Percentiles rank a stretch among this genome's conserved stretches.
These are phyloP conservation scores for Zalophus californianus DNA, from an alignment of 2,797 vertebrate genomes.

Conservation along the genomic window DNA sequence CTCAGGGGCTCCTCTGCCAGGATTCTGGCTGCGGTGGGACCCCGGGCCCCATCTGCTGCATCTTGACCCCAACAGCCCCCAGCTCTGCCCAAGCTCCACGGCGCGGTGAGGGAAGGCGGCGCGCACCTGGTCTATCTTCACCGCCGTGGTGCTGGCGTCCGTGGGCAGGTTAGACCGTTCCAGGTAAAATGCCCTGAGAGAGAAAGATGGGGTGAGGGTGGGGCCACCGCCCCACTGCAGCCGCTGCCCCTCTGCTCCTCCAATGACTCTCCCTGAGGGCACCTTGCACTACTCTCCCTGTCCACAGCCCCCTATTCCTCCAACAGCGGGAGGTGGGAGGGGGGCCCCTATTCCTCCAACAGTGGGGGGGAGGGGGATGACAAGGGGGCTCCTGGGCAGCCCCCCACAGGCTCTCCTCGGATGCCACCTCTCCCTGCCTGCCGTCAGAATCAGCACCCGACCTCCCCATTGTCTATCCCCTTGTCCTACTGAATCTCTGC, in stretches of 20 bases:
- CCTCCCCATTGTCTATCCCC: rapidly evolving
- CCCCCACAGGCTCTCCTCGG: background rate
- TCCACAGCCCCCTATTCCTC: background rate
- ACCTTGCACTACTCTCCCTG: rapidly evolving
- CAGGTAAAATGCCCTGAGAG: slow-evolving; percentile 96
- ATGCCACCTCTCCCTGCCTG: background rate
- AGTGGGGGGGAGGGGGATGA: background rate
- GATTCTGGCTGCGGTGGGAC: background rate
- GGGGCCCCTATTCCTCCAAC: too few species aligned
- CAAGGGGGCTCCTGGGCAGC: background rate
- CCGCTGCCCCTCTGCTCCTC: background rate
- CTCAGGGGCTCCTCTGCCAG: background rate
- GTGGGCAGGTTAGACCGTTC: slow-evolving; percentile 98
- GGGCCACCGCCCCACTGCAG: background rate
- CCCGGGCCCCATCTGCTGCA: background rate
- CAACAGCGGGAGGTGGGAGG: background rate
- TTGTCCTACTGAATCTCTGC: background rate
- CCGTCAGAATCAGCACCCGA: background rate
- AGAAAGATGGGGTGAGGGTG: background rate
- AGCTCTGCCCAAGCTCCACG: background rate
- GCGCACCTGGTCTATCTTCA: slow-evolving; percentile 99
- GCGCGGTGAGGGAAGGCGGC: rapidly evolving
- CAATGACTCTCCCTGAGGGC: rapidly evolving
- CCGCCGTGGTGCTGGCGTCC: slow-evolving; percentile 95
- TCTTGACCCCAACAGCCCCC: rapidly evolving